A percentile compares a stretch with the other conserved stretches of the same genome.
phyloP scores from a whole-genome alignment of 1,140 invertebrate species.

The Drusus annulatus region DNA sequence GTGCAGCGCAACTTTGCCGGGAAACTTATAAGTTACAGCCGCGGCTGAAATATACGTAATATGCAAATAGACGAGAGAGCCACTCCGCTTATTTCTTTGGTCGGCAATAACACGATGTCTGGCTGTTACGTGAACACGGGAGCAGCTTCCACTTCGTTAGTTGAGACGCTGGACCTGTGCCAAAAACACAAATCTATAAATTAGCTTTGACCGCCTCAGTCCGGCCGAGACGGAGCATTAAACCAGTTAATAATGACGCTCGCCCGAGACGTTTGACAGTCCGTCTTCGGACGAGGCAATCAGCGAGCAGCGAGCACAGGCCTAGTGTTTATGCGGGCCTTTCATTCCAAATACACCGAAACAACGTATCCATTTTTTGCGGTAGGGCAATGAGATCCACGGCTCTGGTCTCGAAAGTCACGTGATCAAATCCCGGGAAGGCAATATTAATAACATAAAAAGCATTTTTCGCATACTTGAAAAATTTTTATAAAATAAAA shows the following conservation, averaged over 20 bases:
- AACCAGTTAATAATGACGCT: slow-evolving; percentile 43
- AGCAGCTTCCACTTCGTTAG: slow-evolving; percentile 25
- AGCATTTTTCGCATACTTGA: no score
- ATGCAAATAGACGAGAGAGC: slow-evolving; percentile 27
- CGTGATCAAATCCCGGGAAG: no score
- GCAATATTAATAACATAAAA: no score
- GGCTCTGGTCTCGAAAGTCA: no score
- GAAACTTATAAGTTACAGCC: slow-evolving; percentile 1
- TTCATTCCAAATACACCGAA: no score
- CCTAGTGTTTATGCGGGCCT: slow-evolving; percentile 2
- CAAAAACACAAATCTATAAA: slow-evolving; percentile 57
- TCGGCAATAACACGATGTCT: slow-evolving; percentile 22
- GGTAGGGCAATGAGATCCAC: no score
- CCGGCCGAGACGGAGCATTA: slow-evolving; percentile 49
- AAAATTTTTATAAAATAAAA: no score
- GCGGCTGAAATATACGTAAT: slow-evolving; percentile 19
- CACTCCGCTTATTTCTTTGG: slow-evolving; percentile 22
- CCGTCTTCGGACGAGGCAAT: not conserved
- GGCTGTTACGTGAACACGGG: slow-evolving; percentile 19
- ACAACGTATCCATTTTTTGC: no score
- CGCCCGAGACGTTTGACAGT: slow-evolving; percentile 13
- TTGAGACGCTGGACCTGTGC: slow-evolving; percentile 40
- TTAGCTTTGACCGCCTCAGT: slow-evolving; percentile 55
- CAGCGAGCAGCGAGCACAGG: not conserved
- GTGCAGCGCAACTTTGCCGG: not conserved